Conservation (phyloP, 2,113 vertebrate species). For the Smithornis capensis region DNA sequence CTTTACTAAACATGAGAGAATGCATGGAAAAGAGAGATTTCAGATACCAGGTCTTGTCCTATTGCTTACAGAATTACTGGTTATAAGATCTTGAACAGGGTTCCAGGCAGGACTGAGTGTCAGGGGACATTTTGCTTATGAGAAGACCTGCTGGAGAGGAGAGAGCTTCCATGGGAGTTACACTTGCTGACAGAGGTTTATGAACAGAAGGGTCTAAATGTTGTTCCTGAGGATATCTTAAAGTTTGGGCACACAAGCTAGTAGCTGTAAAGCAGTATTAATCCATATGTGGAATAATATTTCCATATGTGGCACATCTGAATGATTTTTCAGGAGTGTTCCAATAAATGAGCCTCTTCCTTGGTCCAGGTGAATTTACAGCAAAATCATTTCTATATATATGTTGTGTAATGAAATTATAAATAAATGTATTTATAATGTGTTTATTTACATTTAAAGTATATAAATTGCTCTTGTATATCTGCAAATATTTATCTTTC, state of each 20-base stretch:
- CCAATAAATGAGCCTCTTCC: not conserved
- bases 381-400: not conserved
- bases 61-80: not conserved
- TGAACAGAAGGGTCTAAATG: not conserved
- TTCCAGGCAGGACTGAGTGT: not conserved
- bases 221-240: not conserved
- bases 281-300: not conserved
- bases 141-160: not conserved
- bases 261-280: not conserved
- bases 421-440: not conserved
- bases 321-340: not conserved
- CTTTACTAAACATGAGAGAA: not conserved
- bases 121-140: not conserved
- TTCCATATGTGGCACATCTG: rapidly evolving
- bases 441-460: not conserved
- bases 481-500: not conserved
- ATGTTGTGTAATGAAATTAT: not conserved
- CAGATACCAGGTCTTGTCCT: not conserved
- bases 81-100: not conserved
- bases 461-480: not conserved
- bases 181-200: not conserved
- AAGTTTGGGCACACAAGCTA: not conserved
- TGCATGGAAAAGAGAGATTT: not conserved
- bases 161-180: not conserved
- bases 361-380: not conserved